phyloP scores from a whole-genome alignment of 2,797 vertebrate species.

The Falco concolor region DNA sequence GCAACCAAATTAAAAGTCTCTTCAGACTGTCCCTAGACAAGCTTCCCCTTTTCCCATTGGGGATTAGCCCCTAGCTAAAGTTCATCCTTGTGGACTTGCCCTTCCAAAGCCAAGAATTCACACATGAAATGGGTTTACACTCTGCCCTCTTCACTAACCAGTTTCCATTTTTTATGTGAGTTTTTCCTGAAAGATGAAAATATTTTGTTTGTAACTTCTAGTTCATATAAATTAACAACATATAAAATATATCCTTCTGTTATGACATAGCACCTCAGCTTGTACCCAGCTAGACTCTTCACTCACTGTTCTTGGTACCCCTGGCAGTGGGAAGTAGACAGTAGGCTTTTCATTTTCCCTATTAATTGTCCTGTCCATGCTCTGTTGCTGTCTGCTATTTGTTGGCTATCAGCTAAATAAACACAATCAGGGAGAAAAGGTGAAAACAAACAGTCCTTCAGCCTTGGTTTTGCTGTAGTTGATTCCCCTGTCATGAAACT shows the following conservation, averaged over 20 bases:
- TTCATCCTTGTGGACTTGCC: background rate
- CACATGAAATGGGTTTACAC: background rate
- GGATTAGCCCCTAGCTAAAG: background rate
- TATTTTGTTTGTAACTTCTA: background rate
- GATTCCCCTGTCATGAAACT: background rate
- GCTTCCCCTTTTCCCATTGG: background rate
- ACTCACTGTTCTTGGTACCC: background rate
- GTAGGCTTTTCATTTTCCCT: background rate
- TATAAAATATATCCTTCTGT: background rate
- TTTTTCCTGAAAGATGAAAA: background rate
- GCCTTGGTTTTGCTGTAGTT: background rate
- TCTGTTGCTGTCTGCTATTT: background rate
- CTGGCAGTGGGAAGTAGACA: background rate
- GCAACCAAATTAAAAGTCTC: background rate
- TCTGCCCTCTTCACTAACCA: background rate
- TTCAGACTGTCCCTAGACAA: background rate
- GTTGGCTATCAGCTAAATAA: background rate
- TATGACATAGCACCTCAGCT: background rate
- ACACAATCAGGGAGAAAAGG: background rate
- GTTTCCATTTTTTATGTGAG: background rate
- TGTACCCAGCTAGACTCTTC: background rate
- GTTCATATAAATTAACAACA: background rate
- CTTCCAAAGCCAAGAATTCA: background rate
- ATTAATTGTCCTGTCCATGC: background rate
- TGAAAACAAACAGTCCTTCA: background rate